Base-by-base conservation (phyloP, 2,113 vertebrate species). In the Pipa parva region DNA sequence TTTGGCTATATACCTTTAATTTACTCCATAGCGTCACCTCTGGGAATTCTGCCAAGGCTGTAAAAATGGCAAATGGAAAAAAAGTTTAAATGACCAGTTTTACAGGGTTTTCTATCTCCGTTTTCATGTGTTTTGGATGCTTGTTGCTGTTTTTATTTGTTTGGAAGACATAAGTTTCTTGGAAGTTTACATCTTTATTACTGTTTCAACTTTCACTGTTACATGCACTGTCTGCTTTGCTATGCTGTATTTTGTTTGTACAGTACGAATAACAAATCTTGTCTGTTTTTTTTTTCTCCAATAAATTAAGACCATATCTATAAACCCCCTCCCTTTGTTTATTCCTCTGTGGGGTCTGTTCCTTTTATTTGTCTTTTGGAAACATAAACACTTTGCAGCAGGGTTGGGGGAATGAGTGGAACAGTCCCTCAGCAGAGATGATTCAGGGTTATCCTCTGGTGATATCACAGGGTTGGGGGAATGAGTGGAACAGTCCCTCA, bases 221-320 rank as follows among this genome's bases (percentile, higher is more conserved):
- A 48, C 74, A 63, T 49, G 59, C 64, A 68, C 76, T 71, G 59
- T 74, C 63, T 74, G 74, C 63, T 15, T 62, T 79, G 77, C 69
- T 81, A 74, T 75, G 79, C 76, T 82, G 78, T 81, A 74, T 77
- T 76, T 70, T 71, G 52, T 68, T 80, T 85, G 76, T 80, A 80
- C 76, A 83, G 77, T 81, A 78, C 75, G 13, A 0, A 75, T 36
- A 36, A 36, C 33, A 9, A 36, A n/a, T n/a, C 80, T 50, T 68
- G 55, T 68, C 54, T 67, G 55, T 46, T 76, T 77, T 58, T n/a
- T n/a, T n/a, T n/a, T n/a, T n/a, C n/a, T 31, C 78, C 81, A 86
- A 89, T 85, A 87, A 88, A 82, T 71, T 58, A 69, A 71, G 48
- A 65, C 26, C 58, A 33, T 68, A 28, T 68, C 58, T 31, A 68